Percentiles rank a stretch among this genome's conserved stretches.
Conservation (phyloP, 2,888 invertebrate genomes). For the Stenotaenia linearis region DNA sequence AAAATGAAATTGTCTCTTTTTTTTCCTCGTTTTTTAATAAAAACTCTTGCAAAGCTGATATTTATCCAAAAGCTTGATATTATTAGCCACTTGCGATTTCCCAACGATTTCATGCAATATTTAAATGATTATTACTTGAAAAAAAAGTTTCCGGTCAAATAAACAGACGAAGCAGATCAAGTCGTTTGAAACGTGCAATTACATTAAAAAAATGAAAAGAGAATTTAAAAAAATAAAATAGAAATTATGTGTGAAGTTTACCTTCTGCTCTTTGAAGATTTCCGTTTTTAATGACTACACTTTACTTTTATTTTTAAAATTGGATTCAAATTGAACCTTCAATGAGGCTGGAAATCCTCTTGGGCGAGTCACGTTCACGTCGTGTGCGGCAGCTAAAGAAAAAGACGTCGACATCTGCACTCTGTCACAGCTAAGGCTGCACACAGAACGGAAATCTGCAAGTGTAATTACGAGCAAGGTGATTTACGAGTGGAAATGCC, state of each 20-base stretch:
- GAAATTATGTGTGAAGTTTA: neutral
- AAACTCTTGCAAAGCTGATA: neutral
- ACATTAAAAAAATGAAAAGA: neutral
- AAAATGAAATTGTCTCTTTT: neutral
- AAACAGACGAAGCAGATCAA: slow-evolving; percentile 6
- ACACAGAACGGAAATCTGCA: slow-evolving; percentile 23
- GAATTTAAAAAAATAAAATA: neutral
- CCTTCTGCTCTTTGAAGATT: neutral
- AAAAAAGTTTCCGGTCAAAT: slow-evolving; percentile 20
- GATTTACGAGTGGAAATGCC: slow-evolving; percentile 12
- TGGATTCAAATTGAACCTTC: neutral
- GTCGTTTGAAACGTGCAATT: slow-evolving; percentile 6
- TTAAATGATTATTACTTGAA: neutral
- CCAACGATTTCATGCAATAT: neutral
- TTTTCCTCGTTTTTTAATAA: neutral
- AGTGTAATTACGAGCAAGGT: slow-evolving; percentile 12
- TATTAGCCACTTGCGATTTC: neutral
- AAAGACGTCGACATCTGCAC: slow-evolving; percentile 26
- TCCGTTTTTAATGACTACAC: neutral
- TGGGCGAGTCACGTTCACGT: neutral
- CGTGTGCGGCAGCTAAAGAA: slow-evolving; percentile 1
- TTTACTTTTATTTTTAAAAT: neutral
- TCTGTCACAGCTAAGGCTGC: neutral
- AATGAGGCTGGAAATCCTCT: neutral
- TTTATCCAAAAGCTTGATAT: neutral